Percentiles rank a stretch among this genome's conserved stretches.
These are phyloP conservation scores for Petrosia ficiformis DNA, from an alignment of 37 sponge, comb jelly and placozoan species.

Conservation along the genomic window DNA sequence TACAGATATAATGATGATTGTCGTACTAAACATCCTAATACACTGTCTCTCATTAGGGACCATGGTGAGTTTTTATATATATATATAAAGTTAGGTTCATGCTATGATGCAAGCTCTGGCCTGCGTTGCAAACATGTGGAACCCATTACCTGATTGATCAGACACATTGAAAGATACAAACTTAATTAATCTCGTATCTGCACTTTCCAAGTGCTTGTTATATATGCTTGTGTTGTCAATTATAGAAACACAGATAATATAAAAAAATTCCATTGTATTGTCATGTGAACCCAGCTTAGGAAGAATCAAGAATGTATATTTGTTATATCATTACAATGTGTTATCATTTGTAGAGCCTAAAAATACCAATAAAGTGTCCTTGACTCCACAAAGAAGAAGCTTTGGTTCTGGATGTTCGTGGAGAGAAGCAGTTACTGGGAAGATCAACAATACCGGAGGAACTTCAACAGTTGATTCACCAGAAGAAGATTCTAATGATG, in stretches of 20 bases:
- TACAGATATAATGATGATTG: too few species aligned
- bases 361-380: slow-evolving; percentile 24
- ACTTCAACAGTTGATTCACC: background rate
- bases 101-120: too few species aligned
- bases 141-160: too few species aligned
- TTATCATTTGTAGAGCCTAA: background rate
- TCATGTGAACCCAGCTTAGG: too few species aligned
- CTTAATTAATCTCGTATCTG: too few species aligned
- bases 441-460: background rate
- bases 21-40: slow-evolving; percentile 32
- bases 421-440: slow-evolving; percentile 12
- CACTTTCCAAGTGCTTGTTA: too few species aligned
- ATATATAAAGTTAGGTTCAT: too few species aligned
- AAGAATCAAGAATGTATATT: background rate
- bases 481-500: background rate
- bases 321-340: background rate
- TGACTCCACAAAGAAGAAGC: slow-evolving; percentile 70
- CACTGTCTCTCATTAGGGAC: slow-evolving; percentile 51
- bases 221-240: too few species aligned
- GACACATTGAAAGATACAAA: too few species aligned
- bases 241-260: too few species aligned
- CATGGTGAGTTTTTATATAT: slow-evolving; percentile 28
- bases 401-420: slow-evolving; percentile 75
- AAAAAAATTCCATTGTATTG: too few species aligned
- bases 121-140: too few species aligned